These are phyloP conservation scores for Megaleporinus macrocephalus DNA, from an alignment of 2,113 vertebrate species.

Conservation along the genomic window DNA sequence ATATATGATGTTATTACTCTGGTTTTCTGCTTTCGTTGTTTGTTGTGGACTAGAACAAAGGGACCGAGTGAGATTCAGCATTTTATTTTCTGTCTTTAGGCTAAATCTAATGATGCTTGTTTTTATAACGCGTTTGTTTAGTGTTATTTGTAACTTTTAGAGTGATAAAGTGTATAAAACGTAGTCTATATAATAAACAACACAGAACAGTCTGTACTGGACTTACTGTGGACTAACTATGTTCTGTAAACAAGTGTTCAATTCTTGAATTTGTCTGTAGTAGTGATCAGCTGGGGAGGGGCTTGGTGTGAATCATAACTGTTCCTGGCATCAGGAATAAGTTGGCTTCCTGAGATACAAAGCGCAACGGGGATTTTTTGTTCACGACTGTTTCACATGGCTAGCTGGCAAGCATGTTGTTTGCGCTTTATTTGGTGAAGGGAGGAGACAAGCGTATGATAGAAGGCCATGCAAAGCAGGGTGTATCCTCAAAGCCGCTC, in stretches of 20 bases:
- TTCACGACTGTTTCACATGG: conserved; percentile 69
- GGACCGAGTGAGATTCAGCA: neutral
- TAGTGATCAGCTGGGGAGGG: conserved; percentile 18
- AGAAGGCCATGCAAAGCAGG: conserved; percentile 62
- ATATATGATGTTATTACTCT: neutral
- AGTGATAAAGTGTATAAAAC: no score
- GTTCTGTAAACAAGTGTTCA: conserved; percentile 23
- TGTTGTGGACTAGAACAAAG: neutral
- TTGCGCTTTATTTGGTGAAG: conserved; percentile 77
- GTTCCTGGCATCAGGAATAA: conserved; percentile 36
- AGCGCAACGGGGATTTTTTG: conserved; percentile 64
- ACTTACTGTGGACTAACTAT: no score
- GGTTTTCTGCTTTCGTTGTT: neutral
- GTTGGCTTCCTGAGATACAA: conserved; percentile 70
- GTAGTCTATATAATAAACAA: no score
- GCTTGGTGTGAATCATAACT: conserved; percentile 42
- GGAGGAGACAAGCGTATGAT: conserved; percentile 68
- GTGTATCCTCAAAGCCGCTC: conserved; percentile 63
- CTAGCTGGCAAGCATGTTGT: conserved; percentile 67
- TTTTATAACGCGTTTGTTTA: neutral
- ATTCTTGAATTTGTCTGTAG: neutral
- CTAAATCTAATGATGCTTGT: neutral
- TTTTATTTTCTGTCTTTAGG: no score
- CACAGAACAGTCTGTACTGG: no score
- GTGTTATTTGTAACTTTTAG: neutral